These are phyloP conservation scores for Electrophaes corylata DNA, from an alignment of 2,888 invertebrate genomes.

Conservation along the genomic window DNA sequence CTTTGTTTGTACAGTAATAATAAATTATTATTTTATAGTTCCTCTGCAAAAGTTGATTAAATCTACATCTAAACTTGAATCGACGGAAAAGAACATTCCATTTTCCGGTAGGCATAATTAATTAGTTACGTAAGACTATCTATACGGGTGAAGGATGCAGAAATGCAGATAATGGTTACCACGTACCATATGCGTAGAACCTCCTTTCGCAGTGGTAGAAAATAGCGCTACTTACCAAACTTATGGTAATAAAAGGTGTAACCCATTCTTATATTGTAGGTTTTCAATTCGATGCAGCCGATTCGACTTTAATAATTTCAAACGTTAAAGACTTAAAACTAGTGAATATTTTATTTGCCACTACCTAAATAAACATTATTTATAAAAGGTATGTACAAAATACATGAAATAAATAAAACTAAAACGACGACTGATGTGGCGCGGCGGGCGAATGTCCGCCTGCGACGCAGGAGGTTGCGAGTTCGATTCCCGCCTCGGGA, in stretches of 20 bases:
- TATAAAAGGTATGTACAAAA: too few species aligned
- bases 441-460: too few species aligned
- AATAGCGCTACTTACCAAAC: constrained; percentile 10
- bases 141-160: constrained; percentile 40
- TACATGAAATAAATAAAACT: too few species aligned
- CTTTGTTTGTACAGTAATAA: constrained; percentile 15
- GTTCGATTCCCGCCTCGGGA: too few species aligned
- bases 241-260: too few species aligned
- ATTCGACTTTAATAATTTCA: neutral
- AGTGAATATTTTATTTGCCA: too few species aligned
- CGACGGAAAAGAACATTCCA: constrained; percentile 38
- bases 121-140: constrained; percentile 37
- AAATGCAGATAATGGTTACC: constrained; percentile 26
- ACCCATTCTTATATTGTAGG: too few species aligned
- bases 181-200: constrained; percentile 18
- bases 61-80: constrained; percentile 40
- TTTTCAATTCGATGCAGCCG: neutral
- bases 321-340: neutral
- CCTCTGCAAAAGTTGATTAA: constrained; percentile 32
- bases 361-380: too few species aligned
- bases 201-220: constrained; percentile 7
- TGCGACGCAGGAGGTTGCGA: too few species aligned
- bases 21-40: constrained; percentile 13
- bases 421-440: too few species aligned
- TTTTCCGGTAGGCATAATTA: constrained; percentile 41